Evolutionary conservation across 1,140 invertebrate genomes (phyloP).

Genomic region (Halesus radiatus): DNA sequence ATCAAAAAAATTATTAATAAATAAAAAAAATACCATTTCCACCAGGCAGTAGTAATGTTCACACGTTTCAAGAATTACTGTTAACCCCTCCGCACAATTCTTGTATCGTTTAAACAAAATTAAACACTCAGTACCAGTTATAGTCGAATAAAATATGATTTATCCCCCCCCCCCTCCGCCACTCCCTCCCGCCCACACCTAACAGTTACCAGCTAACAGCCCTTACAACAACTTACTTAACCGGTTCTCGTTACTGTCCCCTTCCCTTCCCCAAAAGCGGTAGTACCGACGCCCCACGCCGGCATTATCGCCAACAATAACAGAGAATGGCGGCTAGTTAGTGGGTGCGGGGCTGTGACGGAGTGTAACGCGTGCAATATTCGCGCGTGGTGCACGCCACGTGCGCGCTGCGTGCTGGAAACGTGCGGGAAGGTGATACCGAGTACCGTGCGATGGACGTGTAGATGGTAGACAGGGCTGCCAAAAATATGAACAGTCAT

Average conservation of each 20-base stretch:
- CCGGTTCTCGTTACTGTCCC: neutral
- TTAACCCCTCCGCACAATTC: too few relatives aligned
- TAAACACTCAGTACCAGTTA: neutral
- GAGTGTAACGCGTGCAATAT: slow-evolving; percentile 9
- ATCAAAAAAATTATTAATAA: too few relatives aligned
- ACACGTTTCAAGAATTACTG: too few relatives aligned
- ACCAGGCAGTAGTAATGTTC: too few relatives aligned
- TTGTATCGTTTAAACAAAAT: too few relatives aligned
- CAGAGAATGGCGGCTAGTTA: slow-evolving; percentile 1
- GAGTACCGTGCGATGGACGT: neutral
- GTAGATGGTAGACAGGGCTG: neutral
- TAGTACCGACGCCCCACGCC: too few relatives aligned
- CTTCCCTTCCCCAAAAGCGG: neutral
- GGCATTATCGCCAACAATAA: too few relatives aligned
- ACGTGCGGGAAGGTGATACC: slow-evolving; percentile 1
- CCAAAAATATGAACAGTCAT: neutral
- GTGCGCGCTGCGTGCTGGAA: slow-evolving; percentile 5
- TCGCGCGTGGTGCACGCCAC: neutral
- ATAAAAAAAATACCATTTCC: too few relatives aligned
- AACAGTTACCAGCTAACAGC: neutral
- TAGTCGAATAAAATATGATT: neutral
- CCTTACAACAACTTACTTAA: neutral
- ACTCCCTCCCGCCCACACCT: neutral
- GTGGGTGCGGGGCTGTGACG: neutral
- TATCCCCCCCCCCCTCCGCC: neutral